Evolutionary conservation across 2,797 vertebrate genomes (phyloP), one percentile per base, ranked within the genome.

Genomic region (Phataginus tricuspis): DNA sequence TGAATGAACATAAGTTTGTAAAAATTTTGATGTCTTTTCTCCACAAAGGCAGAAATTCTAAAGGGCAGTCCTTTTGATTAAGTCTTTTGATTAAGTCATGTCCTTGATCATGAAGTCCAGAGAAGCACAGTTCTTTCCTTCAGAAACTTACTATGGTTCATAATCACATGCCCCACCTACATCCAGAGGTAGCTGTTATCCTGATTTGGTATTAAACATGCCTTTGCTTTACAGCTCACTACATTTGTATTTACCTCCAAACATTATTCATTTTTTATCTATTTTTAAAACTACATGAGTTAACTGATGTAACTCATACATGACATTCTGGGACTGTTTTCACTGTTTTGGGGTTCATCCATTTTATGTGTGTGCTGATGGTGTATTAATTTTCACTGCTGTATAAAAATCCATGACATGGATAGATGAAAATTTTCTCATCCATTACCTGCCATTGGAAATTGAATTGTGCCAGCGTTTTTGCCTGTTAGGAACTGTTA

Each of bases 91-190:
- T 49, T n/a, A 77, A 59, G 34, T 66, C 19, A 45, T 23, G 78
- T 59, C 49, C 61, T 94, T 95, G 80, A 90, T 83, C 74, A 87
- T 57, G 51, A 63, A 77, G 45, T 95, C 75, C 57, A 84, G n/a
- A 31, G 83, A 93, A 49, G 39, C 66, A 59, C 11, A 19, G 14
- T 57, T n/a, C 51, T 80, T 93, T 79, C 61, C 68, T 91, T 95
- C 77, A 97, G 94, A 97, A 84, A 64, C n/a, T 88, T 49, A 42
- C 5, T 25, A 27, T 25, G 74, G 55, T 95, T 77, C 61, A 45
- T 86, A 77, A 31, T 89, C 59, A 89, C 53, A 61, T 31, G 29
- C 34, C 59, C 68, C 31, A 66, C 37, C 34, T 57, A 51, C 75
- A 80, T 49, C 66, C 34, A 59, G 75, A 90, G 74, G 89, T 23